phyloP scores from a whole-genome alignment of 2,888 invertebrate species.

The Drosophila pseudotakahashii region DNA sequence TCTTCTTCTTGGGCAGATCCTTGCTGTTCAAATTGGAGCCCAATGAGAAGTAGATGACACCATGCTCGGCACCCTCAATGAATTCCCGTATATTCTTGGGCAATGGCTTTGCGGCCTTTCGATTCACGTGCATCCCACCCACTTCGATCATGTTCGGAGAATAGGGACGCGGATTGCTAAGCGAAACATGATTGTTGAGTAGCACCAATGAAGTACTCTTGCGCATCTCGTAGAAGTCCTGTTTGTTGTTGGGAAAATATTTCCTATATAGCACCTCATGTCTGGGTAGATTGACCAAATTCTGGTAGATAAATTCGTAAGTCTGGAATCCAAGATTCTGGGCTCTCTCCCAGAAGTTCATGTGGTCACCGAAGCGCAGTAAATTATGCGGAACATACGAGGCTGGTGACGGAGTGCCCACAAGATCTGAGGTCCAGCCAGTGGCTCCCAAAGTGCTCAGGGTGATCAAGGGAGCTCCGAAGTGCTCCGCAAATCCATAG shows the following conservation, averaged over 20 bases:
- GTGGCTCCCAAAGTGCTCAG: conserved; percentile 68
- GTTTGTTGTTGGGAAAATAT: conserved; percentile 62
- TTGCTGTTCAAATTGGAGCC: conserved; percentile 83
- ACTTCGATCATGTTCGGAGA: conserved; percentile 84
- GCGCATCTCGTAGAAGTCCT: conserved; percentile 61
- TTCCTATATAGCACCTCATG: conserved; percentile 64
- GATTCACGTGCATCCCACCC: conserved; percentile 82
- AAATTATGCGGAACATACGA: conserved; percentile 79
- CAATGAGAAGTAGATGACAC: conserved; percentile 85
- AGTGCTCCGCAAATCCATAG: conserved; percentile 77
- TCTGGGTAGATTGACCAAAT: conserved; percentile 70
- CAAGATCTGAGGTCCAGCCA: conserved; percentile 66
- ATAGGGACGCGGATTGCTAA: conserved; percentile 81
- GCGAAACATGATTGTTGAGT: conserved; percentile 80
- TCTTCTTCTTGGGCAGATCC: conserved; percentile 70
- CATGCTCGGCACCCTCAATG: conserved; percentile 83
- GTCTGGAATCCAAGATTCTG: conserved; percentile 70
- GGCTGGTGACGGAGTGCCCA: conserved; percentile 78
- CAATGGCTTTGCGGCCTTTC: conserved; percentile 63
- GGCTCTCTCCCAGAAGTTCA: conserved; percentile 81
- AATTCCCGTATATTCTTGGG: conserved; percentile 82
- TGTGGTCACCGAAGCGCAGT: conserved; percentile 76
- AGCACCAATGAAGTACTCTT: conserved; percentile 75
- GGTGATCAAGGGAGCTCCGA: conserved; percentile 72
- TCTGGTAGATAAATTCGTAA: conserved; percentile 55